phyloP scores from a whole-genome alignment of 2,113 vertebrate species.

The Ardeotis arabs region DNA sequence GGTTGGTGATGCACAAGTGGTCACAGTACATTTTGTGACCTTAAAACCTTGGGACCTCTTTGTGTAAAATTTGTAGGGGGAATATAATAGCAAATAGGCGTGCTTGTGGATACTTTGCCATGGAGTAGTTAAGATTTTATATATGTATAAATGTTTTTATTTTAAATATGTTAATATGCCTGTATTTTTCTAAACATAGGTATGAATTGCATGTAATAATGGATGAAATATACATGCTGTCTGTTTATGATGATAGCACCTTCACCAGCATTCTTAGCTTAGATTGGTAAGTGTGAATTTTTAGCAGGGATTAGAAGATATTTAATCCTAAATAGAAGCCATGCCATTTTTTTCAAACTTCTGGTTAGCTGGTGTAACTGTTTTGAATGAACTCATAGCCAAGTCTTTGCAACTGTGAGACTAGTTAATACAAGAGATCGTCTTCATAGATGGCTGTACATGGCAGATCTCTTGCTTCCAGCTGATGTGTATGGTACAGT shows the following conservation, averaged over 20 bases:
- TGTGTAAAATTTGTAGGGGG: not conserved
- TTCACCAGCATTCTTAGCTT: slow-evolving; percentile 65
- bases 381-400: not conserved
- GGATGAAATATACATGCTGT: slow-evolving; percentile 68
- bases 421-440: not conserved
- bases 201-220: slow-evolving; percentile 43
- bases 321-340: not conserved
- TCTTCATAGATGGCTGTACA: not conserved
- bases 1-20: not conserved
- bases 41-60: not conserved
- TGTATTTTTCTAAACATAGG: not conserved
- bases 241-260: slow-evolving; percentile 19
- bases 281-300: not conserved
- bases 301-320: not conserved
- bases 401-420: not conserved
- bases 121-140: not conserved
- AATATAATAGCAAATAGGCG: not conserved
- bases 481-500: not conserved
- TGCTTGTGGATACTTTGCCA: not conserved
- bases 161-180: not conserved
- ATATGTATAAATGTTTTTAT: not conserved
- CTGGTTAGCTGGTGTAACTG: not conserved
- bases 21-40: not conserved
- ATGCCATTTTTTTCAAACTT: not conserved
- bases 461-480: not conserved